Evolutionary conservation across 2,113 vertebrate genomes (phyloP).

Genomic region (Plestiodon gilberti): DNA sequence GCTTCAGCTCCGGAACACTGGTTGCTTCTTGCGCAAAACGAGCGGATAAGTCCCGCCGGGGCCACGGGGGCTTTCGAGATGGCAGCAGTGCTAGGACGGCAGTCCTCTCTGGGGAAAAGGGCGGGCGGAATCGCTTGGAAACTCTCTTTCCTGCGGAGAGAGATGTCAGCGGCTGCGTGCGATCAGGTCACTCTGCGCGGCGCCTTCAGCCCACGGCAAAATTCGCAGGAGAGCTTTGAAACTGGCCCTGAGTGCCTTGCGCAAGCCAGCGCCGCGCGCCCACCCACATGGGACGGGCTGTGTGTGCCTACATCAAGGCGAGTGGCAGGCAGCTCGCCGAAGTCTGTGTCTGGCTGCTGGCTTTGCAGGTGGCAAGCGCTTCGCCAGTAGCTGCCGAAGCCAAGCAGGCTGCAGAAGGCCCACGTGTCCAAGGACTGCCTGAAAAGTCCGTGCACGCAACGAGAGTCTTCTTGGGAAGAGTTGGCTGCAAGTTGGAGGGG

Average conservation of each 20-base stretch:
- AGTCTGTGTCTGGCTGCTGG: too few species aligned
- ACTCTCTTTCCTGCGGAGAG: not conserved
- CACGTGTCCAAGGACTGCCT: not conserved
- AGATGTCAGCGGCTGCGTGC: too few species aligned
- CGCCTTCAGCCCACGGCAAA: not conserved
- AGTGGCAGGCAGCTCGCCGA: too few species aligned
- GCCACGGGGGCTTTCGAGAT: too few species aligned
- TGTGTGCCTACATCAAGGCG: too few species aligned
- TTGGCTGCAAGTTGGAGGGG: not conserved
- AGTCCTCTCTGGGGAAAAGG: too few species aligned
- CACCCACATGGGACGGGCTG: too few species aligned
- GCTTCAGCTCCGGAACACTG: not conserved
- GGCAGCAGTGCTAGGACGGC: too few species aligned
- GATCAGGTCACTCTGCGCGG: not conserved
- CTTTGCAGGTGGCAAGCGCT: not conserved
- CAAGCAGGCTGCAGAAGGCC: not conserved
- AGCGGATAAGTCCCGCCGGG: too few species aligned
- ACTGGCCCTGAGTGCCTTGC: too few species aligned
- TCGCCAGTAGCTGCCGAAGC: not conserved
- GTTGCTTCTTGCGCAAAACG: not conserved
- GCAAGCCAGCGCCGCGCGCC: not conserved
- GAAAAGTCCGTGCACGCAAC: not conserved
- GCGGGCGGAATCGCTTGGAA: not conserved
- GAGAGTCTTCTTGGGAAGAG: not conserved
- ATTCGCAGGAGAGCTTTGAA: not conserved